Percentiles rank a stretch among this genome's conserved stretches.
These are phyloP conservation scores for Xenotilapia longispinis DNA, from an alignment of 2,113 vertebrate genomes.

Conservation along the genomic window DNA sequence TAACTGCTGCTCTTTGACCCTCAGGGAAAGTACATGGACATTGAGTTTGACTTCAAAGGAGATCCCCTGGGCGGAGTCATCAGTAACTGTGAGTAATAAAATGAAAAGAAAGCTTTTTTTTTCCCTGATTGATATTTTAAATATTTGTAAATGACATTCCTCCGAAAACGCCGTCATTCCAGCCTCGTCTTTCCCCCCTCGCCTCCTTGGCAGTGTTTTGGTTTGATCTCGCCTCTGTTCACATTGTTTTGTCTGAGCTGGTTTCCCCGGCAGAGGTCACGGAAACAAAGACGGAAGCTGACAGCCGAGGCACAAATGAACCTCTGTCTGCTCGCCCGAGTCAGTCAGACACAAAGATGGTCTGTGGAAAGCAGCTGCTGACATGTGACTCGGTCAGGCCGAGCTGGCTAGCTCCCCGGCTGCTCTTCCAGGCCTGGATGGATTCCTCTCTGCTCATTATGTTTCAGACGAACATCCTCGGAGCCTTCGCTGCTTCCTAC, in stretches of 20 bases:
- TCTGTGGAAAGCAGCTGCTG: slow-evolving; percentile 14
- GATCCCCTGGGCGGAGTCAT: slow-evolving; percentile 97
- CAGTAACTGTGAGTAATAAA: slow-evolving; percentile 94
- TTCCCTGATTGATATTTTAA: neutral
- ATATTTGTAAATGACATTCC: neutral
- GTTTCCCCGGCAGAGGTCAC: slow-evolving; percentile 44
- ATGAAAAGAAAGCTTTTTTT: neutral
- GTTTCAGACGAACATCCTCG: neutral
- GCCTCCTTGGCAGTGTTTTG: slow-evolving; percentile 1
- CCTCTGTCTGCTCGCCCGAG: slow-evolving; percentile 27
- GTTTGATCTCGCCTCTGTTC: neutral
- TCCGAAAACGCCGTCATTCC: neutral
- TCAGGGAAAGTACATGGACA: slow-evolving; percentile 99
- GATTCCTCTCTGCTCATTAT: neutral
- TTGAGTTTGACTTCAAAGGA: slow-evolving; percentile 99
- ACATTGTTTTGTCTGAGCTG: slow-evolving; percentile 55
- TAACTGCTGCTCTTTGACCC: slow-evolving; percentile 16
- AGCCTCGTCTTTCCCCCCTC: neutral
- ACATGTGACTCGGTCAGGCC: slow-evolving; percentile 40
- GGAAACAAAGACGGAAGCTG: slow-evolving; percentile 42
- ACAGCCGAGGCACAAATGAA: slow-evolving; percentile 37
- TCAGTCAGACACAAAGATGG: slow-evolving; percentile 6
- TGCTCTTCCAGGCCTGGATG: neutral
- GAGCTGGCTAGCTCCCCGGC: neutral
- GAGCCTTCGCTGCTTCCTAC: neutral